Base-by-base conservation (phyloP, 2,888 invertebrate genomes). In the Apodemia hepburni region DNA sequence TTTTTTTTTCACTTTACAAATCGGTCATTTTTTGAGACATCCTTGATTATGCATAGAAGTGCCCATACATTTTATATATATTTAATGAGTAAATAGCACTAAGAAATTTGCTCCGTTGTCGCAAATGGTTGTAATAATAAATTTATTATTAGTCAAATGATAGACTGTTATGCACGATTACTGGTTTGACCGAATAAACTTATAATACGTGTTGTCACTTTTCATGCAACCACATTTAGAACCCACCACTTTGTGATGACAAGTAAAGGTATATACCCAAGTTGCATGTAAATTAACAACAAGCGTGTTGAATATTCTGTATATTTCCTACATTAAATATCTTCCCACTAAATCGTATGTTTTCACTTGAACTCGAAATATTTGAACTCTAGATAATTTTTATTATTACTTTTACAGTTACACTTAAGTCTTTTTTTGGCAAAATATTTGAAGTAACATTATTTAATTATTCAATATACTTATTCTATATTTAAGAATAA, bases 381-480 rank as follows among this genome's bases (percentile, higher is more conserved):
- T 87, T 85, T 87, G 84, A 77, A 85, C 80, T 65, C 81, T 90
- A 85, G 80, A 84, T 85, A 79, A 79, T 87, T 87, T 84, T 85
- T 83, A 84, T 80, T 82, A 82, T 90, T 90, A 90, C 76, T 88
- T 90, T 91, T 85, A 90, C 81, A 81, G 81, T 82, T 84, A 88
- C 89, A 88, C 84, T 81, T 87, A 89, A 87, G 87, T 87, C 86
- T 89, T 89, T 85, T 54, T 88, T 89, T 87, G 89, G 87, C 87
- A 84, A 86, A 77, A 85, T 87, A 89, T 87, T 91, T 88, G 86
- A 89, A 87, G 80, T 91, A 89, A 90, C 85, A 87, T 90, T 90
- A 91, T 91, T 91, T 91, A 89, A 91, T 86, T 90, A 91, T 91
- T 90, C 88, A 91, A 89, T 91, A 91, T 91, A 91, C 91, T 91